phyloP scores from a whole-genome alignment of 2,888 invertebrate genomes.

The Trichopria drosophilae region DNA sequence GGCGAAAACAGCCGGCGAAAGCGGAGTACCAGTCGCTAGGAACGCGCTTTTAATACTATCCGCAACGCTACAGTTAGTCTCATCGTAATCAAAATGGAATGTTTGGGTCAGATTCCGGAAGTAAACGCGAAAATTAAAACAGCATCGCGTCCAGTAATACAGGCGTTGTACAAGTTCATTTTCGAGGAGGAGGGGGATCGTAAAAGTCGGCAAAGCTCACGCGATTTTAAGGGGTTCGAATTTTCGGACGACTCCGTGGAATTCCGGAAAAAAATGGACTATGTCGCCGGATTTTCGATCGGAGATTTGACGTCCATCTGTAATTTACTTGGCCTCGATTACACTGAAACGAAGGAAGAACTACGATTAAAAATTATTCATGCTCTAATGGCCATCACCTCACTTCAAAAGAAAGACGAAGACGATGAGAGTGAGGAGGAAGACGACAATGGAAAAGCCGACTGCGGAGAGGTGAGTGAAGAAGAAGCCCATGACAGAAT shows the following conservation, averaged over 20 bases:
- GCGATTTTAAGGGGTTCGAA: constrained; percentile 13
- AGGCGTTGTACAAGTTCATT: constrained; percentile 4
- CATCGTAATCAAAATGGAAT: no score
- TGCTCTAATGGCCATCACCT: background rate
- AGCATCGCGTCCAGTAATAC: background rate
- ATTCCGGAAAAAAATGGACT: constrained; percentile 13
- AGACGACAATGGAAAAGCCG: no score
- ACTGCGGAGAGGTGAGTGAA: no score
- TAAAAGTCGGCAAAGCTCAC: constrained; percentile 9
- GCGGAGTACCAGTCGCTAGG: no score
- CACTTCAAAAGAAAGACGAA: background rate
- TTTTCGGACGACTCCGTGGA: constrained; percentile 17
- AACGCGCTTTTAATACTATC: no score
- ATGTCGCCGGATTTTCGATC: background rate
- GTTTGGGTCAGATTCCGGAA: no score
- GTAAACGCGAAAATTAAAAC: no score
- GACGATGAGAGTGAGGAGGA: background rate
- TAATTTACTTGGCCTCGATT: constrained; percentile 5
- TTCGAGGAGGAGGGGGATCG: constrained; percentile 17
- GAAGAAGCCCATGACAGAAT: no score
- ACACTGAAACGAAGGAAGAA: constrained; percentile 2
- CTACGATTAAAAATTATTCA: background rate
- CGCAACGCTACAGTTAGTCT: no score
- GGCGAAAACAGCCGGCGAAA: no score
- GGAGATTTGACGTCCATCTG: constrained; percentile 7